These are phyloP conservation scores for Dilophus febrilis DNA, from an alignment of 2,888 invertebrate species.

Conservation along the genomic window DNA sequence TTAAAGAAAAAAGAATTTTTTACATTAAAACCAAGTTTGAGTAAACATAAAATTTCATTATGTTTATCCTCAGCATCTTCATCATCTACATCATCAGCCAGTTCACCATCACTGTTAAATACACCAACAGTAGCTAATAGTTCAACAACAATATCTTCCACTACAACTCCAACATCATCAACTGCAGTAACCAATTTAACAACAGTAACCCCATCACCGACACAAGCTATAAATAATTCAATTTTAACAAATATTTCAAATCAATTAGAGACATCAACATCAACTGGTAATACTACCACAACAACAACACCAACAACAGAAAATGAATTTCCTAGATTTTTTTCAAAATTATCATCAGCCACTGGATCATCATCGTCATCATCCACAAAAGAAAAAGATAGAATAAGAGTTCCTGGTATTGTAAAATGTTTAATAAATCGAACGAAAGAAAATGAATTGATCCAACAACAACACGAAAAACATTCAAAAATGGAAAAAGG, in stretches of 20 bases:
- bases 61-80: slow-evolving; percentile 21
- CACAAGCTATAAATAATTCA: too few relatives aligned
- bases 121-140: neutral
- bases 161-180: too few relatives aligned
- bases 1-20: slow-evolving; percentile 29
- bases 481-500: slow-evolving; percentile 21
- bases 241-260: too few relatives aligned
- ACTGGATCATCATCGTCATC: slow-evolving; percentile 20
- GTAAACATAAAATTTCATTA: slow-evolving; percentile 24
- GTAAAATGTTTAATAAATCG: slow-evolving; percentile 26
- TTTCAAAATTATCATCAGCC: too few relatives aligned
- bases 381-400: slow-evolving; percentile 12
- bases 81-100: slow-evolving; percentile 6
- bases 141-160: slow-evolving; percentile 1
- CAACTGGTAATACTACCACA: too few relatives aligned
- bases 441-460: slow-evolving; percentile 12
- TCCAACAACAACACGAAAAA: slow-evolving; percentile 13
- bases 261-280: too few relatives aligned
- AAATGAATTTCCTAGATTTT: slow-evolving; percentile 4
- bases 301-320: slow-evolving; percentile 3
- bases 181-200: slow-evolving; percentile 1
- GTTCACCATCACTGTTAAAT: slow-evolving; percentile 3
- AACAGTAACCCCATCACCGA: neutral
- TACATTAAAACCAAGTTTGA: slow-evolving; percentile 21
- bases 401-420: slow-evolving; percentile 21